Conservation (phyloP, 2,113 vertebrate species). For the Poeciliopsis prolifica region DNA sequence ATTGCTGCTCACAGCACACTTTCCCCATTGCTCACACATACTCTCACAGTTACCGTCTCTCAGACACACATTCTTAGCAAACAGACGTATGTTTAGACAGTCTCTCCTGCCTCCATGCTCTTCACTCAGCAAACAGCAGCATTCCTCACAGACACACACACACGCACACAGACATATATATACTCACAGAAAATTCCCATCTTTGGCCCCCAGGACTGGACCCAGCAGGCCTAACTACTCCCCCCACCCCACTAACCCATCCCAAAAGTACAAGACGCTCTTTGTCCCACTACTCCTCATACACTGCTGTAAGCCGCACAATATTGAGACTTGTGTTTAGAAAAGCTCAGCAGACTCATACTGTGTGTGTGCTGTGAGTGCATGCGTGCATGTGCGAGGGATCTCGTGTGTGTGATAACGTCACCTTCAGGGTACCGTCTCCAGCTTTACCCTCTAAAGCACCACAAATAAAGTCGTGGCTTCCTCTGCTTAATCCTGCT, state of each 20-base stretch:
- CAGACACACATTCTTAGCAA: constrained; percentile 50
- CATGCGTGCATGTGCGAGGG: not conserved
- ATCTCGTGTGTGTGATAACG: constrained; percentile 24
- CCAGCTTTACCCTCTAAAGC: constrained; percentile 49
- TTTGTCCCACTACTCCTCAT: constrained; percentile 64
- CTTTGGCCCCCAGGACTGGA: constrained; percentile 71
- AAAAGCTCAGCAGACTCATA: constrained; percentile 34
- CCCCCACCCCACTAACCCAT: constrained; percentile 40
- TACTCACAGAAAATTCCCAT: constrained; percentile 55
- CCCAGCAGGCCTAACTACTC: constrained; percentile 64
- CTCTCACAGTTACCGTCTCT: constrained; percentile 10
- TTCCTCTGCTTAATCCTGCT: constrained; percentile 69
- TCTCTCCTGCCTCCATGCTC: constrained; percentile 68
- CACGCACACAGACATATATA: constrained; percentile 34
- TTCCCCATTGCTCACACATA: constrained; percentile 34
- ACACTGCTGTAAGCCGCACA: constrained; percentile 53
- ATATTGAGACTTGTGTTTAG: constrained; percentile 45
- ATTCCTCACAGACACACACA: constrained; percentile 61
- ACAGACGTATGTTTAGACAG: constrained; percentile 76
- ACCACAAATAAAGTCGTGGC: constrained; percentile 60
- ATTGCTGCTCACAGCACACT: constrained; percentile 46
- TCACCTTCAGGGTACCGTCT: constrained; percentile 40
- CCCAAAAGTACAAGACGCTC: constrained; percentile 73
- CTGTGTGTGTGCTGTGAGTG: constrained; percentile 7
- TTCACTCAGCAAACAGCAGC: constrained; percentile 76